Conservation (phyloP, 2,113 vertebrate genomes). For the Atlantisia rogersi region DNA sequence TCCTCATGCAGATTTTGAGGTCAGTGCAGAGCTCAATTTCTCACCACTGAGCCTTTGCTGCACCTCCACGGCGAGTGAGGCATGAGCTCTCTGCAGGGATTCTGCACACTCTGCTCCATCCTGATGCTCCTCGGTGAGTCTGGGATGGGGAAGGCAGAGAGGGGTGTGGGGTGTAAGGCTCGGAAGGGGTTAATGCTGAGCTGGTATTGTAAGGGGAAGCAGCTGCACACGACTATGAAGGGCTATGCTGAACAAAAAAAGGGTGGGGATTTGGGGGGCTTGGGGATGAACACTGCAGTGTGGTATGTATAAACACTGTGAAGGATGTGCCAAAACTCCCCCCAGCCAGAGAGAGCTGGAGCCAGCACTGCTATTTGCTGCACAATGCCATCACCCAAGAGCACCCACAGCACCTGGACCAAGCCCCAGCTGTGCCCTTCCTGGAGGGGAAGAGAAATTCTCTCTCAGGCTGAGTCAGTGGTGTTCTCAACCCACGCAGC, state of each 20-base stretch:
- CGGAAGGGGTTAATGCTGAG: neutral
- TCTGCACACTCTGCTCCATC: neutral
- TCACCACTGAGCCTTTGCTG: neutral
- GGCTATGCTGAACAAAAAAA: neutral
- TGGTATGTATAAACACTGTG: too few species aligned
- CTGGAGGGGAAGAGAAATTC: too few species aligned
- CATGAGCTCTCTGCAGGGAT: neutral
- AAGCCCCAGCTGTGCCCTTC: neutral
- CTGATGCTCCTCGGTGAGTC: neutral
- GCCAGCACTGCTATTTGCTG: fast-evolving
- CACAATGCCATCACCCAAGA: too few species aligned
- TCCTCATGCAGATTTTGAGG: neutral
- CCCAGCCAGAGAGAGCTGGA: neutral
- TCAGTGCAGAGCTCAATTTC: neutral
- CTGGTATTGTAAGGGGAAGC: neutral
- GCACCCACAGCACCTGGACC: too few species aligned
- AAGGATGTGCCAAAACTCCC: neutral
- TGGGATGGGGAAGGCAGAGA: neutral
- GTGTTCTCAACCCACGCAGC: neutral
- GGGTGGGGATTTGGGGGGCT: too few species aligned
- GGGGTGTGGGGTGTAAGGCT: neutral
- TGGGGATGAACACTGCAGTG: too few species aligned
- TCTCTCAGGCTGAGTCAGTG: neutral
- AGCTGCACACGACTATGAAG: neutral
- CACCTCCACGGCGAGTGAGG: too few species aligned